These are phyloP conservation scores for Dipodomys stephensi DNA, from an alignment of 2,113 vertebrate species.

Conservation along the genomic window DNA sequence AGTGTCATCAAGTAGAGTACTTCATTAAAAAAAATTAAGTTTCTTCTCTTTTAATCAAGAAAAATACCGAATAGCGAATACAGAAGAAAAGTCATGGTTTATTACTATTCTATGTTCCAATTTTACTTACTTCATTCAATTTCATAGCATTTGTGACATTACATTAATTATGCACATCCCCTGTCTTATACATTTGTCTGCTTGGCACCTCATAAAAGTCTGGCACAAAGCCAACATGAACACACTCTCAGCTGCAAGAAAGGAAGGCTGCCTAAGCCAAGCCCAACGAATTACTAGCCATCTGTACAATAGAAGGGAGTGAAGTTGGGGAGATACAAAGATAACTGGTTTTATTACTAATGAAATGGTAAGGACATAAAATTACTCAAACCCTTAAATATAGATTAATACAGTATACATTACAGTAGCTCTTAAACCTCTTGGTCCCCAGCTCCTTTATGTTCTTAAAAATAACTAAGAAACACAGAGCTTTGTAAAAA, in stretches of 20 bases:
- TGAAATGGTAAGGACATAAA: not conserved
- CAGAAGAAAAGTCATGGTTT: not conserved
- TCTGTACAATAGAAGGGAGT: not conserved
- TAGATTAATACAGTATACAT: not conserved
- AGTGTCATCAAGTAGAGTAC: constrained; percentile 17
- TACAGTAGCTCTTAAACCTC: not conserved
- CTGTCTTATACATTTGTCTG: not conserved
- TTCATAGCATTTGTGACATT: not conserved
- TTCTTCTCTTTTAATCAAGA: not conserved
- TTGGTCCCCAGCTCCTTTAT: not conserved
- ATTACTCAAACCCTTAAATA: not conserved
- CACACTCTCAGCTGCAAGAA: not conserved
- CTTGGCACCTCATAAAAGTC: not conserved
- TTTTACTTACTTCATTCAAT: not conserved
- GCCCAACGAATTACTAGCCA: not conserved
- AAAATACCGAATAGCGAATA: not conserved
- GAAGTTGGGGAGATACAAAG: not conserved
- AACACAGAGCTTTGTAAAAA: not conserved
- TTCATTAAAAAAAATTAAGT: constrained; percentile 22
- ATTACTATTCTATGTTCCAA: not conserved
- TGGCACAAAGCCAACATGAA: not conserved
- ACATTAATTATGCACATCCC: not conserved
- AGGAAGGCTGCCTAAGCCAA: not conserved
- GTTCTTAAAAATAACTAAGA: not conserved
- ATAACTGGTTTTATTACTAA: constrained; percentile 5